Evolutionary conservation across 2,113 vertebrate species (phyloP), one percentile per base, ranked within the genome.

Genomic region (Tor tambroides): DNA sequence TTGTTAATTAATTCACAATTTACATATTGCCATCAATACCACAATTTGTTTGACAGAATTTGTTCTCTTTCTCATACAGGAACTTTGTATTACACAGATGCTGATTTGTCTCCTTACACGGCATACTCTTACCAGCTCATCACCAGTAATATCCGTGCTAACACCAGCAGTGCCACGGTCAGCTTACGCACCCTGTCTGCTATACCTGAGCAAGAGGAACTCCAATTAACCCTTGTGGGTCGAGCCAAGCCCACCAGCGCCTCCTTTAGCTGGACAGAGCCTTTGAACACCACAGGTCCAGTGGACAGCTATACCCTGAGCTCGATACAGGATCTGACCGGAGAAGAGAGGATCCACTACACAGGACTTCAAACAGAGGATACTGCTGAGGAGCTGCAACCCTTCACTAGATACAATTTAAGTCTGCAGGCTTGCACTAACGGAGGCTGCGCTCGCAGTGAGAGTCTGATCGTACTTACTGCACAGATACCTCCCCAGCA

Each of bases 401-500:
- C 97, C 0, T 98, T 97, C 92, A 97, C 94, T 49, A 94, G 94
- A 28, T 98, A 98, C 63, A 84, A 26, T 87, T 96, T 96, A 88
- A 92, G 89, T 80, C 92, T 98, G 19, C 91, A 95, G 94, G 97
- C 94, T 0, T 99, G 97, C 89, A 96, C 96, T 19, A 94, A 91
- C 49, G 96, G 95, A 12, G 96, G 96, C 0, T 98, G 98, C 88
- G 91, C 96, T 26, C 91, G 92, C 43, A 95, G 95, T 81, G 88
- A 91, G 2, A 94, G 95, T 2, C 61, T 97, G 32, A 90, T 89
- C 0, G 76, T 97, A 85, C 92, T 96, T 87, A 98, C 97, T 56
- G 95, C 95, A 17, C 95, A 97, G 77, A 94, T 95, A 12, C 92
- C 95, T 1, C 97, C 97, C 0, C 91, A 88, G 90, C 88, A 93